A percentile compares a stretch with the other conserved stretches of the same genome.
These are phyloP conservation scores for Oxyruncus cristatus DNA, from an alignment of 2,113 vertebrate genomes.

Conservation along the genomic window DNA sequence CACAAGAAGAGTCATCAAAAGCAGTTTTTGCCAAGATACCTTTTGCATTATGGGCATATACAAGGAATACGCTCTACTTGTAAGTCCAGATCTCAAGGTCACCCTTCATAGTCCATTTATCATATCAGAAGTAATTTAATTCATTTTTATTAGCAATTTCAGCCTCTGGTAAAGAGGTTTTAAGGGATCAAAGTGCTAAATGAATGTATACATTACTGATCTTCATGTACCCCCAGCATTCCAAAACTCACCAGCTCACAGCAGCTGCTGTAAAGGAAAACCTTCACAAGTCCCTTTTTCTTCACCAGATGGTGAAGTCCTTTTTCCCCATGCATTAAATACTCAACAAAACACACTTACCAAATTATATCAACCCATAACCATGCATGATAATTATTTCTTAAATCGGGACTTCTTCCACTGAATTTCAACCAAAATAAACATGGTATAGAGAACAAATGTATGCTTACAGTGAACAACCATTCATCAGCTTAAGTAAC, in stretches of 20 bases:
- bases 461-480: constrained; percentile 17
- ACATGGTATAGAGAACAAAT: neutral
- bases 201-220: neutral
- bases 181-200: neutral
- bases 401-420: constrained; percentile 13
- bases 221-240: neutral
- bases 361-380: constrained; percentile 21
- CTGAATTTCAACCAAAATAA: constrained; percentile 22
- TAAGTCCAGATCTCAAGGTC: neutral
- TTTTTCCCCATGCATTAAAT: neutral
- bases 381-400: constrained; percentile 16
- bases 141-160: neutral
- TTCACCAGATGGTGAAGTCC: neutral
- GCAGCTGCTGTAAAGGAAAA: neutral
- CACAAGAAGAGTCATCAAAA: neutral
- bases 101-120: neutral
- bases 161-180: neutral
- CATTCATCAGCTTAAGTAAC: constrained; percentile 56
- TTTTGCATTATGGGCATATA: neutral
- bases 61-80: neutral
- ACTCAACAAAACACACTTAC: neutral
- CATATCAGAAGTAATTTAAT: neutral
- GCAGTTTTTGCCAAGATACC: neutral
- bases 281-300: neutral
- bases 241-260: neutral